Conservation (phyloP, 2,888 invertebrate genomes). For the Heliconius cydno region DNA sequence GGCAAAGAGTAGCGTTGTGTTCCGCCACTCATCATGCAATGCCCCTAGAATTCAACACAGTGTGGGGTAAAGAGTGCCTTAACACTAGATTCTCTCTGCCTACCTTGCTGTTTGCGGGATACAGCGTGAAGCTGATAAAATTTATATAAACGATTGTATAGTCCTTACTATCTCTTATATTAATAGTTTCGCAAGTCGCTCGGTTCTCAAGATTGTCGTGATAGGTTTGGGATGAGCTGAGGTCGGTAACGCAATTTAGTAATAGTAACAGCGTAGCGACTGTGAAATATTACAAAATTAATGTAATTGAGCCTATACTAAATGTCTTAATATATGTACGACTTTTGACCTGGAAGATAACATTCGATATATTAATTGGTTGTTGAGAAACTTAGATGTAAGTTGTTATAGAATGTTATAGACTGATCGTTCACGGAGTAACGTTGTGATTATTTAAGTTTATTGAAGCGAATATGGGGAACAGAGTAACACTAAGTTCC, state of each 20-base stretch:
- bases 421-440: constrained; percentile 13
- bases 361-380: constrained; percentile 44
- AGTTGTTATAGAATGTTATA: constrained; percentile 30
- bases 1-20: too few species aligned
- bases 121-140: too few species aligned
- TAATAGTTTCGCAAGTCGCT: constrained; percentile 50
- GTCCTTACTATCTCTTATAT: constrained; percentile 43
- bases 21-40: too few species aligned
- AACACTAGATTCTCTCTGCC: too few species aligned
- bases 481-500: too few species aligned
- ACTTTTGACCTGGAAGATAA: constrained; percentile 44
- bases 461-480: too few species aligned
- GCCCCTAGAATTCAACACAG: too few species aligned
- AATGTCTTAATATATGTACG: constrained; percentile 47
- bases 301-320: constrained; percentile 48
- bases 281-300: constrained; percentile 49
- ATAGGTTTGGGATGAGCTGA: constrained; percentile 60
- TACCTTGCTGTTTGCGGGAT: too few species aligned
- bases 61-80: too few species aligned
- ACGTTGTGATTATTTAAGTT: not conserved
- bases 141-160: constrained; percentile 11
- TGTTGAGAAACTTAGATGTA: constrained; percentile 32
- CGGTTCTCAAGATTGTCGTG: constrained; percentile 54
- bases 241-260: constrained; percentile 51
- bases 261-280: constrained; percentile 47